Evolutionary conservation across 2,113 vertebrate genomes (phyloP), one percentile per base, ranked within the genome.

Genomic region (Tylochromis polylepis): DNA sequence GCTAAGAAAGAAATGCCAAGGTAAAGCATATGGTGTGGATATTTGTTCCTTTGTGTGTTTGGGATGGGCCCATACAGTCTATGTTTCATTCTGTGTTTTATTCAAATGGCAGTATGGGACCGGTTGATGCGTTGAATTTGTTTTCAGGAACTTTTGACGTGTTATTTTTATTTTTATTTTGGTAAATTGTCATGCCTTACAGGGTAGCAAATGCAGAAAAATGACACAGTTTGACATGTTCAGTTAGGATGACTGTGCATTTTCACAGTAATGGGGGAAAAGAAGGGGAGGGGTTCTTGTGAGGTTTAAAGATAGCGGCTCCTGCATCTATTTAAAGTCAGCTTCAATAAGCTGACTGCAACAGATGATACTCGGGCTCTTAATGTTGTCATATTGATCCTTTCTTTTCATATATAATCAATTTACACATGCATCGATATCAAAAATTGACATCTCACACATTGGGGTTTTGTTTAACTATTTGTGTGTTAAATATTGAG

Each of bases 181-280:
- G 18, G 6, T 75, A 20, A 75, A 75, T 12, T 51, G 24, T 51
- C 70, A 75, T 51, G 16, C 70, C 43, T 67, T 41, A 43, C 22
- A 4, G 1, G 4, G n/a, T 51, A 49, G 38, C 43, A 38, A 84
- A 77, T 77, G 46, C 7, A 77, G 20, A 83, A 82, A n/a, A 8
- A 11, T 79, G 18, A 1, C 31, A 36, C 15, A 5, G 56, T 58
- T 31, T 60, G 16, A 24, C 29, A 12, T 34, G 51, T 85, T 81
- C n/a, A 84, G 22, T 49, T 60, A 20, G 46, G 53, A 87, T 95
- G 94, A 95, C 89, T 83, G 20, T 88, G 91, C 89, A 92, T 83
- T 91, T 94, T 90, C 5, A 83, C 41, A 83, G 88, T 81, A 58
- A 92, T 89, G 86, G 84, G 6, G 83, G 6, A n/a, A n/a, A 22